phyloP scores from a whole-genome alignment of 2,888 invertebrate genomes.

The Agrochola circellaris region DNA sequence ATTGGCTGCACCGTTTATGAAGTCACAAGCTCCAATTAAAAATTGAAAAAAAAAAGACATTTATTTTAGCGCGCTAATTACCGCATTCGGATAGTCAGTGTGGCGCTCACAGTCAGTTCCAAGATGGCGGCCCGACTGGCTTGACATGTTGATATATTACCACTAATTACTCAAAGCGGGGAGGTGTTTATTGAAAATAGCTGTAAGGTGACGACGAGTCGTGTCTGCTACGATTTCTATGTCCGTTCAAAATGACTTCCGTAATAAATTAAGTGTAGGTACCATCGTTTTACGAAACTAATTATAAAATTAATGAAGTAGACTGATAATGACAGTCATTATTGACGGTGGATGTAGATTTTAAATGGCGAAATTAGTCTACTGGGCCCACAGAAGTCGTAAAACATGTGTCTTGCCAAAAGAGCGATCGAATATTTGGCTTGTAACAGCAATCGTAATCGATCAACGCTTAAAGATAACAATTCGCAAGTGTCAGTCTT shows the following conservation, averaged over 20 bases:
- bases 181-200: constrained; percentile 89
- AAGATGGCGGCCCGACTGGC: constrained; percentile 70
- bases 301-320: constrained; percentile 39
- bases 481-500: constrained; percentile 43
- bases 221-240: constrained; percentile 79
- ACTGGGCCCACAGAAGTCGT: neutral
- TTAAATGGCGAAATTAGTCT: constrained; percentile 28
- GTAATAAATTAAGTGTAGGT: constrained; percentile 55
- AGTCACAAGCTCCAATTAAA: constrained; percentile 31
- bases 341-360: neutral
- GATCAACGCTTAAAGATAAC: constrained; percentile 42
- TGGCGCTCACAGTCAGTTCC: constrained; percentile 55
- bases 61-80: constrained; percentile 85
- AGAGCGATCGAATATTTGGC: constrained; percentile 39
- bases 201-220: constrained; percentile 82
- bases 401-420: constrained; percentile 31
- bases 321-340: neutral
- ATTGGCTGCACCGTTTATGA: constrained; percentile 36
- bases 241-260: constrained; percentile 70
- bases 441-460: constrained; percentile 28
- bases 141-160: constrained; percentile 88
- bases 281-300: constrained; percentile 39
- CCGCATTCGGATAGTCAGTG: constrained; percentile 69
- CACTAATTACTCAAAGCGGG: constrained; percentile 86
- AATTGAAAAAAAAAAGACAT: constrained; percentile 67